A percentile compares a stretch with the other conserved stretches of the same genome.
Evolutionary conservation across 2,797 vertebrate species (phyloP).

Genomic region (Sebastes flavidus): DNA sequence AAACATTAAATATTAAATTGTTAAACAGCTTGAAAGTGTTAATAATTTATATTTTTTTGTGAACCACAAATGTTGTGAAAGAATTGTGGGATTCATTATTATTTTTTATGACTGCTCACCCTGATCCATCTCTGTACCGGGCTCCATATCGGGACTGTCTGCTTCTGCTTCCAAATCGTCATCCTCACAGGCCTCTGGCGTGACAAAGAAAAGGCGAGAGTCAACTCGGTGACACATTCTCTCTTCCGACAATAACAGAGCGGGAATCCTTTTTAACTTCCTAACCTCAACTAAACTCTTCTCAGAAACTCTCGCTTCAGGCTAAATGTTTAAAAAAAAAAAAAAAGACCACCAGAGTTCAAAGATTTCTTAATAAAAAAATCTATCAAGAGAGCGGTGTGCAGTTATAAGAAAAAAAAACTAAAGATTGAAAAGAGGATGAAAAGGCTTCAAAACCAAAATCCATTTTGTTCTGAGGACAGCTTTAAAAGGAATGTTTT

Average conservation of each 20-base stretch:
- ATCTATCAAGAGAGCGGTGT: constrained; percentile 4
- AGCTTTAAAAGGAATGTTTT: constrained; percentile 1
- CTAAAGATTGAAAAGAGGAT: constrained; percentile 19
- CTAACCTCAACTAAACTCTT: constrained; percentile 26
- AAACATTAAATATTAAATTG: background rate
- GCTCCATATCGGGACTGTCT: constrained; percentile 88
- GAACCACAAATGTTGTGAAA: background rate
- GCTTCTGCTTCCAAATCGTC: constrained; percentile 88
- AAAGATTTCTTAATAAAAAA: constrained; percentile 23
- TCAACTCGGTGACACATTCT: background rate
- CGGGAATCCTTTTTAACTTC: background rate
- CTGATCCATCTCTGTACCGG: constrained; percentile 91
- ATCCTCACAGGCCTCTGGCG: constrained; percentile 87
- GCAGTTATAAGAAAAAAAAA: background rate
- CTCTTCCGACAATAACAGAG: constrained; percentile 9
- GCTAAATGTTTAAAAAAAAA: background rate
- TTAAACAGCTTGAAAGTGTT: background rate
- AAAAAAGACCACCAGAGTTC: constrained; percentile 4
- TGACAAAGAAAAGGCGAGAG: constrained; percentile 42
- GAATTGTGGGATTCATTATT: background rate
- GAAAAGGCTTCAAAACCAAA: constrained; percentile 35
- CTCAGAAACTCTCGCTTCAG: constrained; percentile 2
- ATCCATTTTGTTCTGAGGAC: constrained; percentile 1
- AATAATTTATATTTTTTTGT: background rate
- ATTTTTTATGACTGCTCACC: constrained; percentile 78